Conservation (phyloP, 2,797 vertebrate genomes). For the Podargus strigoides region DNA sequence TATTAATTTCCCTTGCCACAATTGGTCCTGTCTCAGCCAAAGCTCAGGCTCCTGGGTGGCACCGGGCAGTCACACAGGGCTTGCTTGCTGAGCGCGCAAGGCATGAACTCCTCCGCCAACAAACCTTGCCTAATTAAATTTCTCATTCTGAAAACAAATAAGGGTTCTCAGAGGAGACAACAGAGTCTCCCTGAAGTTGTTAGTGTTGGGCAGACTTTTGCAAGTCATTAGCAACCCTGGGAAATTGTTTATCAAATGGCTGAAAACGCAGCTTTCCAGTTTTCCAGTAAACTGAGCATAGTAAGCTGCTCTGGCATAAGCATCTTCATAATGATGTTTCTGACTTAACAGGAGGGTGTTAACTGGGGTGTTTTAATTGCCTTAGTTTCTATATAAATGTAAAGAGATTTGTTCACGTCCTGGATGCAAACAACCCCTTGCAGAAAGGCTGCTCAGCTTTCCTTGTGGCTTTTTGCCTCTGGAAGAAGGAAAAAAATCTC, state of each 20-base stretch:
- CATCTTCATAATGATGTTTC: constrained; percentile 38
- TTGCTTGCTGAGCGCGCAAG: neutral
- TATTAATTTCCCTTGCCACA: neutral
- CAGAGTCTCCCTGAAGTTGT: neutral
- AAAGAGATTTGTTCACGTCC: neutral
- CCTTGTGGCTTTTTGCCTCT: neutral
- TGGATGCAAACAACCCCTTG: neutral
- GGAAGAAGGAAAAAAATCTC: neutral
- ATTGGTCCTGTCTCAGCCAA: neutral
- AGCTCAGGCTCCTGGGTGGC: neutral
- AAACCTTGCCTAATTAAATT: constrained; percentile 4
- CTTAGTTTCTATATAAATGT: constrained; percentile 41
- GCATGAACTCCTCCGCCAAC: neutral
- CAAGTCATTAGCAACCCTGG: constrained; percentile 44
- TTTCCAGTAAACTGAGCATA: constrained; percentile 17
- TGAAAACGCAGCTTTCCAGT: constrained; percentile 42
- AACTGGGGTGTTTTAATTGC: constrained; percentile 49
- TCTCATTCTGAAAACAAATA: constrained; percentile 41
- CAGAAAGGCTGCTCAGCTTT: neutral
- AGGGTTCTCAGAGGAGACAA: neutral
- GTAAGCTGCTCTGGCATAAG: constrained; percentile 17
- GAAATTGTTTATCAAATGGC: constrained; percentile 32
- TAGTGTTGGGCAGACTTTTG: constrained; percentile 32
- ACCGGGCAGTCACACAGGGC: neutral
- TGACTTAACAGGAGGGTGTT: constrained; percentile 40